A percentile compares a stretch with the other conserved stretches of the same genome.
These are phyloP conservation scores for Donacobius atricapilla DNA, from an alignment of 2,113 vertebrate species.

Conservation along the genomic window DNA sequence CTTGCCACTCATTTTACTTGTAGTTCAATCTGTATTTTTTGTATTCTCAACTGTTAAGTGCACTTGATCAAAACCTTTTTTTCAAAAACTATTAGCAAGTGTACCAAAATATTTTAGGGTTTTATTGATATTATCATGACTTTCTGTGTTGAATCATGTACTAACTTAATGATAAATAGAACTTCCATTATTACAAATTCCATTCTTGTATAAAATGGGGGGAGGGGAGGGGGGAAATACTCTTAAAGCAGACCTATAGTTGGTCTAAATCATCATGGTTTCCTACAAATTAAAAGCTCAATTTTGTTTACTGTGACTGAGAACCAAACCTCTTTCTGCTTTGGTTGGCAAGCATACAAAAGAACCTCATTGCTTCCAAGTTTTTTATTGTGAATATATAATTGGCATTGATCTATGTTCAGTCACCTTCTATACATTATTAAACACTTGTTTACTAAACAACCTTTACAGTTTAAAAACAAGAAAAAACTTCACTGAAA, in stretches of 20 bases:
- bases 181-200: background rate
- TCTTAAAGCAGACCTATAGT: background rate
- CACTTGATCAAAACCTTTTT: background rate
- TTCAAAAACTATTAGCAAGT: background rate
- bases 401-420: constrained; percentile 28
- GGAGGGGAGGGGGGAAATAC: background rate
- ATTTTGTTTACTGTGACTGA: background rate
- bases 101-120: background rate
- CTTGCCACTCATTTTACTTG: background rate
- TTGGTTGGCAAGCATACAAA: background rate
- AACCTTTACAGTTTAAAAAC: constrained; percentile 23
- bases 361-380: background rate
- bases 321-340: background rate
- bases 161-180: background rate
- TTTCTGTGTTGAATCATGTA: background rate
- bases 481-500: constrained; percentile 8
- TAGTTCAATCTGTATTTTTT: background rate
- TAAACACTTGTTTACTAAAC: constrained; percentile 58
- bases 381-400: constrained; percentile 52
- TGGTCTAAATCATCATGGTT: background rate
- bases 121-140: background rate
- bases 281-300: background rate
- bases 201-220: background rate
- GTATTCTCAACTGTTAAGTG: background rate
- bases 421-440: constrained; percentile 46